phyloP scores from a whole-genome alignment of 2,888 invertebrate genomes.

The Adelognathus sp. region DNA sequence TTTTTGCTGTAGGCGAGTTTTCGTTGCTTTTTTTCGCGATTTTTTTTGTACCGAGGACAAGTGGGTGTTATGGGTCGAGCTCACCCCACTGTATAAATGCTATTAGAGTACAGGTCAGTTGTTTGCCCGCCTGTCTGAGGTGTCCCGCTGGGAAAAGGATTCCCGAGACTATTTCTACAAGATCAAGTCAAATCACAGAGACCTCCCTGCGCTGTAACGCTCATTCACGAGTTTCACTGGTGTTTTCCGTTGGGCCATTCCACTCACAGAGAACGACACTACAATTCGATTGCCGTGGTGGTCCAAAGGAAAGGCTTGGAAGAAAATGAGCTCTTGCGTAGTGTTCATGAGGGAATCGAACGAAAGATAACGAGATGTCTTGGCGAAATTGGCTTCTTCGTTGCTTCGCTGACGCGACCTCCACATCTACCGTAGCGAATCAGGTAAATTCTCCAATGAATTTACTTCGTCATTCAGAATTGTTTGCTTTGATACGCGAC shows the following conservation, averaged over 20 bases:
- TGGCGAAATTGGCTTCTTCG: neutral
- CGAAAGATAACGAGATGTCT: conserved; percentile 4
- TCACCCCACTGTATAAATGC: neutral
- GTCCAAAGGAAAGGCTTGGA: neutral
- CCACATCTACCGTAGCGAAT: neutral
- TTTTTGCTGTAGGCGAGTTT: conserved; percentile 10
- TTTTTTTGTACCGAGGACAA: neutral
- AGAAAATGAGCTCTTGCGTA: conserved; percentile 17
- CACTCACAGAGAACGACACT: neutral
- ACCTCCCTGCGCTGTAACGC: neutral
- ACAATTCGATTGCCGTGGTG: conserved; percentile 20
- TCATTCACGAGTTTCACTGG: neutral
- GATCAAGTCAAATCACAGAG: conserved; percentile 6
- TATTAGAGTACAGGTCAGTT: neutral
- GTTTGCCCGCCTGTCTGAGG: neutral
- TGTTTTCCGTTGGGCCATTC: conserved; percentile 12
- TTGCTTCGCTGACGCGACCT: neutral
- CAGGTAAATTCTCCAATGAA: neutral
- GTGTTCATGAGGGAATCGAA: neutral
- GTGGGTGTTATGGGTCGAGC: neutral
- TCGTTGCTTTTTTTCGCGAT: neutral
- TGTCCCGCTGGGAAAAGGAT: neutral
- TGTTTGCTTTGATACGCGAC: neutral
- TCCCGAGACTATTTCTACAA: neutral
- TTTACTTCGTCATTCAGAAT: neutral